phyloP scores from a whole-genome alignment of 2,797 vertebrate genomes.

The Syndactyla subalaris region DNA sequence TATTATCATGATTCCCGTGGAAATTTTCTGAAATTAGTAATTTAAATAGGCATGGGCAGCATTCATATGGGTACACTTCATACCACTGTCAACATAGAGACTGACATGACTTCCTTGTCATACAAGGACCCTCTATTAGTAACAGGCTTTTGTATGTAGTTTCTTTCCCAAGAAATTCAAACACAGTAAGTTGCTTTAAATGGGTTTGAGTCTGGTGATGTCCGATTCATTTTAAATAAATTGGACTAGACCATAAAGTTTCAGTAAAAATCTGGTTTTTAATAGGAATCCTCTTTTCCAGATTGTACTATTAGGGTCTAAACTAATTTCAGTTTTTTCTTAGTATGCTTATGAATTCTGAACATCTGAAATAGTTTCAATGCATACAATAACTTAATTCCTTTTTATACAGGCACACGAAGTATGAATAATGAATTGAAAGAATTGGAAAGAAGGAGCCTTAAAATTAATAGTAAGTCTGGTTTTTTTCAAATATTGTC shows the following conservation, averaged over 20 bases:
- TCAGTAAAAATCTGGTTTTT: not conserved
- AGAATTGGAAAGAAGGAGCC: not conserved
- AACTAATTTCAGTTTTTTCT: not conserved
- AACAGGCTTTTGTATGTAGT: not conserved
- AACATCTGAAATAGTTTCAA: conserved; percentile 3
- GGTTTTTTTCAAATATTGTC: conserved; percentile 42
- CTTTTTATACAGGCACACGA: not conserved
- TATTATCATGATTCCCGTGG: not conserved
- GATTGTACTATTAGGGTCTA: not conserved
- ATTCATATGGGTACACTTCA: not conserved
- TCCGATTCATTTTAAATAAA: conserved; percentile 1
- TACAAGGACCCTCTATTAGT: not conserved
- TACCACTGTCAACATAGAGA: not conserved
- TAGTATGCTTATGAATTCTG: not conserved
- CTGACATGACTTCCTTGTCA: rapidly evolving
- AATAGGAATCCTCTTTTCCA: not conserved
- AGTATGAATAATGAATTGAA: conserved; percentile 16
- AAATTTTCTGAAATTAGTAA: not conserved
- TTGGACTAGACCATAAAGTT: not conserved
- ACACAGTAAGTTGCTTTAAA: not conserved
- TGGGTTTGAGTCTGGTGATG: not conserved
- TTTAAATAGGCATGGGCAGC: not conserved
- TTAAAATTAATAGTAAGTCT: conserved; percentile 3
- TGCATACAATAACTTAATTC: not conserved
- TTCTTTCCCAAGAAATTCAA: not conserved